These are phyloP conservation scores for Drosophila borealis DNA, from an alignment of 2,888 invertebrate genomes.

Conservation along the genomic window DNA sequence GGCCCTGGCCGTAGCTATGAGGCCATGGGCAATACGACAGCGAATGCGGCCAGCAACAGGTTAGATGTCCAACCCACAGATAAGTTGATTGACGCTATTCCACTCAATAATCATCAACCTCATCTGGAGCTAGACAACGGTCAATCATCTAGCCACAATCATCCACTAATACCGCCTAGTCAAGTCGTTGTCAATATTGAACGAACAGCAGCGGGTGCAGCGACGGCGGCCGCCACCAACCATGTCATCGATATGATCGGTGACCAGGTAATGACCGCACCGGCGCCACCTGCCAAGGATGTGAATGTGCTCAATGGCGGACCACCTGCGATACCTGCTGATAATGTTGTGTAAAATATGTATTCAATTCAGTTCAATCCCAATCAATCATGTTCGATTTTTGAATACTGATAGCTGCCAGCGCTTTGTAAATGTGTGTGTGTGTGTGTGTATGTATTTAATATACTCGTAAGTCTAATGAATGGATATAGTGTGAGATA, in stretches of 20 bases:
- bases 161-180: conserved; percentile 44
- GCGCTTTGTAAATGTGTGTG: conserved; percentile 32
- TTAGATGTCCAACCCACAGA: conserved; percentile 82
- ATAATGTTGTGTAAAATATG: conserved; percentile 32
- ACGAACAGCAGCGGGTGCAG: conserved; percentile 15
- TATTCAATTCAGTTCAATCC: conserved; percentile 16
- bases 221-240: conserved; percentile 3
- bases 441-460: conserved; percentile 20
- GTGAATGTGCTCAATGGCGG: conserved; percentile 57
- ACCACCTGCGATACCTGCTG: not conserved
- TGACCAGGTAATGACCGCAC: conserved; percentile 35
- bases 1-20: conserved; percentile 87
- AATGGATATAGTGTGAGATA: conserved; percentile 10
- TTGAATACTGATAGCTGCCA: conserved; percentile 25
- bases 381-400: conserved; percentile 9
- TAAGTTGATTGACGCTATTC: conserved; percentile 82
- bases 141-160: conserved; percentile 33
- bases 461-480: conserved; percentile 49
- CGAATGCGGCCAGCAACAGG: conserved; percentile 62
- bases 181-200: conserved; percentile 47
- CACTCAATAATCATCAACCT: conserved; percentile 65
- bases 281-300: conserved; percentile 52
- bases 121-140: conserved; percentile 54
- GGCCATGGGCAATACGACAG: conserved; percentile 93
- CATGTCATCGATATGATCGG: conserved; percentile 58